phyloP scores from a whole-genome alignment of 2,888 invertebrate genomes.

The Leptothorax acervorum region DNA sequence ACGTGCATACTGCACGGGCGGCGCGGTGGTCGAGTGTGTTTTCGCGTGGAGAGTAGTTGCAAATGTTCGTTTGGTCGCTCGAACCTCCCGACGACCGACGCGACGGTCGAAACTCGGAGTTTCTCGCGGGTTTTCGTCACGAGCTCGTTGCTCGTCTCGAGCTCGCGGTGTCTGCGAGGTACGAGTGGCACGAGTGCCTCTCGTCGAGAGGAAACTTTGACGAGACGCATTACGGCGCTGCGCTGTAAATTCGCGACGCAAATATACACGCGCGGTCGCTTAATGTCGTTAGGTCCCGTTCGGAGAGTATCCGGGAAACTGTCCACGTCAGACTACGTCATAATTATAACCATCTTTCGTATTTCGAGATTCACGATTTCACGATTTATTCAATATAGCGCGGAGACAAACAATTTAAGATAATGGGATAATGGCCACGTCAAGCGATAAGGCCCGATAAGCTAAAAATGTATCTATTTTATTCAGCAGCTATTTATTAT shows the following conservation, averaged over 20 bases:
- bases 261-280: too few species aligned
- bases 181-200: conserved; percentile 2
- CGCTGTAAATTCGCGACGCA: not conserved
- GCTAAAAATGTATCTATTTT: not conserved
- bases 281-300: not conserved
- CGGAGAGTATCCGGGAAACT: not conserved
- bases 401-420: not conserved
- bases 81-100: too few species aligned
- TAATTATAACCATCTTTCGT: not conserved
- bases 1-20: not conserved
- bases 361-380: not conserved
- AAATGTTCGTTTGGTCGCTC: conserved; percentile 13
- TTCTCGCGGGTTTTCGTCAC: not conserved
- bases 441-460: not conserved
- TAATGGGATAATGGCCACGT: not conserved
- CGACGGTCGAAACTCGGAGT: not conserved
- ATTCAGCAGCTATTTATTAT: not conserved
- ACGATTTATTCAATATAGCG: not conserved
- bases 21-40: conserved; percentile 16
- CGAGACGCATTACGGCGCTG: not conserved
- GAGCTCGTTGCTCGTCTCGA: not conserved
- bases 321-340: too few species aligned
- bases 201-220: conserved; percentile 17
- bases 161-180: not conserved
- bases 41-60: conserved; percentile 29